Evolutionary conservation across 2,888 invertebrate genomes (phyloP).

Genomic region (Oeneis ivallda): DNA sequence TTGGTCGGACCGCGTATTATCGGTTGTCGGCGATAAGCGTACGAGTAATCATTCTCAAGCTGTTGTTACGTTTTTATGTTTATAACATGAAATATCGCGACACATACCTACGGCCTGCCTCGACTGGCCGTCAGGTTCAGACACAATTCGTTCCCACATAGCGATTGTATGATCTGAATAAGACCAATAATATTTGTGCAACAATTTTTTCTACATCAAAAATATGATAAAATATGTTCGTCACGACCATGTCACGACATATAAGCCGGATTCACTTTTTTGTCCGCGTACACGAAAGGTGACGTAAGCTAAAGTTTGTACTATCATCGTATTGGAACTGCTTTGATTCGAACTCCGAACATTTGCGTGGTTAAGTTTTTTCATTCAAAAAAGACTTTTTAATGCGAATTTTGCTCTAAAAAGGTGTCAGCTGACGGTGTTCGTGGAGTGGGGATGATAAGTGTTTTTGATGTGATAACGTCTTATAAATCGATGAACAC

Average conservation of each 20-base stretch:
- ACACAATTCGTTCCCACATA: conserved; percentile 52
- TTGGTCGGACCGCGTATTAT: not conserved
- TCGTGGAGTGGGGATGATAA: too few relatives aligned
- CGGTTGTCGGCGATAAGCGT: not conserved
- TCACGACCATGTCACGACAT: conserved; percentile 57
- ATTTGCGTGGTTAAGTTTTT: conserved; percentile 31
- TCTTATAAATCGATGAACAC: too few relatives aligned
- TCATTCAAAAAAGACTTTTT: too few relatives aligned
- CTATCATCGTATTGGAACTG: conserved; percentile 43
- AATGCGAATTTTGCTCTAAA: too few relatives aligned
- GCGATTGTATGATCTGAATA: conserved; percentile 61
- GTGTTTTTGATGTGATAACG: too few relatives aligned
- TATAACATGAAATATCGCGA: conserved; percentile 34
- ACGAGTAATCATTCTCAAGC: conserved; percentile 51
- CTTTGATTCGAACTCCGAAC: conserved; percentile 35
- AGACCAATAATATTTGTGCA: conserved; percentile 53
- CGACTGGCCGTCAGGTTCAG: too few relatives aligned
- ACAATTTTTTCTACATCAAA: conserved; percentile 53
- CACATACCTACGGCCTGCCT: too few relatives aligned
- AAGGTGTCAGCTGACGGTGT: too few relatives aligned
- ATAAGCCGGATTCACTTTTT: conserved; percentile 72
- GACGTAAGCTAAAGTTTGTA: conserved; percentile 66
- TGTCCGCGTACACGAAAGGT: conserved; percentile 57
- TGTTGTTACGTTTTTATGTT: conserved; percentile 39
- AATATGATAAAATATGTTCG: conserved; percentile 50